Evolutionary conservation across 2,888 invertebrate genomes (phyloP), one percentile per base, ranked within the genome.

Genomic region (Andrena praecox): DNA sequence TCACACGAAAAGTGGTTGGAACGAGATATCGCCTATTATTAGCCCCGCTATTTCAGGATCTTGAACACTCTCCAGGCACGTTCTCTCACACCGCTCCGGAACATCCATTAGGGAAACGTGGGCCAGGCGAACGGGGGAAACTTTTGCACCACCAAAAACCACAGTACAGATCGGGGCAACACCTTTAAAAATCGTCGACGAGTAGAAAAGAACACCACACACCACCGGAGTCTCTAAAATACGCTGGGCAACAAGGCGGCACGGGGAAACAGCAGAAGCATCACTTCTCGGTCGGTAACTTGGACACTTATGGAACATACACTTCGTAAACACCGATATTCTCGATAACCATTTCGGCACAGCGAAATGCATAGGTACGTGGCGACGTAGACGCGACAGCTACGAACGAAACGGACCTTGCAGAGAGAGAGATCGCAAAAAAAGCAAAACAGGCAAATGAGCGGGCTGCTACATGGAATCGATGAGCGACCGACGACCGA

Each of bases 1-100:
- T 91, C 91, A 90, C 87, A 86, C 85, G 88, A 88, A 88, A 87
- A 90, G 89, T 89, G 84, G 88, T 85, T 84, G 90, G 84, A 88
- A 89, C 87, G 88, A 88, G 88, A 86, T 90, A 90, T 89, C 85
- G 81, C 83, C 84, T 88, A 87, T 91, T 89, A 87, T 90, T 90
- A 91, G 88, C 81, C 80, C 77, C 75, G 86, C 87, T 91, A 91
- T 91, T 91, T 90, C 83, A 85, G 87, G 83, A 85, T 84, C 77
- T 88, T 86, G 86, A 87, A 85, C 84, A 81, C 85, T 87, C 87
- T 90, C 80, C 89, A 83, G 56, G 79, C 87, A 80, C 73, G 80
- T 77, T 82, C 56, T 27, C 56, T 20, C 73, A 82, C 87, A 85
- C 82, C 77, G 83, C 81, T 77, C 75, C 84, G 84, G 86, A 86